Percentiles rank a stretch among this genome's conserved stretches.
Conservation (phyloP, 2,797 vertebrate species). For the Meda fulgida region DNA sequence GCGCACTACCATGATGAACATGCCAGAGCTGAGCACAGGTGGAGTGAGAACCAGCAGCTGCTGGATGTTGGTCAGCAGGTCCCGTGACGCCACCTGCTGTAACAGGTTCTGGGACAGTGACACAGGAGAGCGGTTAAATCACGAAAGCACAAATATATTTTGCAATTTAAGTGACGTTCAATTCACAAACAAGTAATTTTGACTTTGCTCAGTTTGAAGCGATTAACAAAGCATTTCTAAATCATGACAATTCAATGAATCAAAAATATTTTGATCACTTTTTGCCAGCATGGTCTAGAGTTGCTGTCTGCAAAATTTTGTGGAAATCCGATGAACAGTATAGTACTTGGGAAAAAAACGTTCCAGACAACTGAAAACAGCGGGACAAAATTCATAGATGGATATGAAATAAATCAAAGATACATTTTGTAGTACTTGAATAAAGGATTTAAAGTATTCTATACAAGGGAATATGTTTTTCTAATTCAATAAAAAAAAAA, state of each 20-base stretch:
- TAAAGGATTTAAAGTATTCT: neutral
- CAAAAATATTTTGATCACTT: neutral
- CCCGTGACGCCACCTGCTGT: slow-evolving; percentile 97
- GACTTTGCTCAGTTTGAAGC: neutral
- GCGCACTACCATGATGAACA: slow-evolving; percentile 99
- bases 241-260: neutral
- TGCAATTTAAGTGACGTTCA: neutral
- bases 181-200: neutral
- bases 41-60: slow-evolving; percentile 97
- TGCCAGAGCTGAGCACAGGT: slow-evolving; percentile 97
- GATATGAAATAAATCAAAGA: neutral
- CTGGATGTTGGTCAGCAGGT: slow-evolving; percentile 97
- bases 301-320: neutral
- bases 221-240: neutral
- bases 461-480: neutral
- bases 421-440: neutral
- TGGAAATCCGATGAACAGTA: neutral
- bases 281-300: neutral
- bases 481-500: neutral
- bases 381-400: neutral
- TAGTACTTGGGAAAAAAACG: neutral
- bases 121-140: neutral
- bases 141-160: neutral
- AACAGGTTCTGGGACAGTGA: slow-evolving; percentile 87
- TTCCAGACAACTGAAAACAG: neutral